Percentiles rank a stretch among this genome's conserved stretches.
Evolutionary conservation across 92 coral and sea anemone genomes (phyloP).

Genomic region (Muricea muricata): DNA sequence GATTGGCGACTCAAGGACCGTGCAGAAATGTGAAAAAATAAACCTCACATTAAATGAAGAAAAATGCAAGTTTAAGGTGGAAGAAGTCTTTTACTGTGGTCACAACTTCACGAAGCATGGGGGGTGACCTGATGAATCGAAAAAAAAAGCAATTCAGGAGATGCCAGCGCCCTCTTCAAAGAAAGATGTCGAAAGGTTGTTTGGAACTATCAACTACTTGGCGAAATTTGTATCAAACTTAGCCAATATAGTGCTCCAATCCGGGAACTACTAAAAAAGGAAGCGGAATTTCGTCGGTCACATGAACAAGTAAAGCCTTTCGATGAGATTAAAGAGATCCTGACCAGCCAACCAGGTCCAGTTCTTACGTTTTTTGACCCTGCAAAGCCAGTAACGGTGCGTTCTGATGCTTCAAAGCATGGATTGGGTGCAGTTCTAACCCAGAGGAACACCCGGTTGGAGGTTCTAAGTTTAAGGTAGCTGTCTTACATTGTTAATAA

Average conservation of each 20-base stretch:
- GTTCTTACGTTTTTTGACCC: conserved; percentile 5
- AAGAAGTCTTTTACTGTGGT: conserved; percentile 23
- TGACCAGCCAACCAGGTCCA: neutral
- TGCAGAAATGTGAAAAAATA: conserved; percentile 16
- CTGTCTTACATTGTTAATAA: no score
- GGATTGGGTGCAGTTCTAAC: neutral
- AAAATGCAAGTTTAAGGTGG: neutral
- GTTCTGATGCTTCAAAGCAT: neutral
- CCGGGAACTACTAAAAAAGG: conserved; percentile 3
- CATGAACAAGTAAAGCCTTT: conserved; percentile 6
- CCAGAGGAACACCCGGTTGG: no score
- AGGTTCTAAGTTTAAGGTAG: no score
- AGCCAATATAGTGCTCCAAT: conserved; percentile 2
- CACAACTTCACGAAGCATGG: conserved; percentile 8
- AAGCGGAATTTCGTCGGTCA: neutral
- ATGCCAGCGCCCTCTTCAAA: conserved; percentile 26
- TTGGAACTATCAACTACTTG: conserved; percentile 9
- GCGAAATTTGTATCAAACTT: conserved; percentile 26
- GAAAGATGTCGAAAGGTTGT: conserved; percentile 19
- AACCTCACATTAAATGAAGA: conserved; percentile 4
- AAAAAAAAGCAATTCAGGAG: conserved; percentile 27
- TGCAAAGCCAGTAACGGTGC: neutral
- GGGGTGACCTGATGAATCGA: neutral
- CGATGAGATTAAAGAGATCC: conserved; percentile 15
- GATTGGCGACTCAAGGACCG: conserved; percentile 39